A percentile compares a stretch with the other conserved stretches of the same genome.
Evolutionary conservation across 2,113 vertebrate species (phyloP).

Genomic region (Daubentonia madagascariensis): DNA sequence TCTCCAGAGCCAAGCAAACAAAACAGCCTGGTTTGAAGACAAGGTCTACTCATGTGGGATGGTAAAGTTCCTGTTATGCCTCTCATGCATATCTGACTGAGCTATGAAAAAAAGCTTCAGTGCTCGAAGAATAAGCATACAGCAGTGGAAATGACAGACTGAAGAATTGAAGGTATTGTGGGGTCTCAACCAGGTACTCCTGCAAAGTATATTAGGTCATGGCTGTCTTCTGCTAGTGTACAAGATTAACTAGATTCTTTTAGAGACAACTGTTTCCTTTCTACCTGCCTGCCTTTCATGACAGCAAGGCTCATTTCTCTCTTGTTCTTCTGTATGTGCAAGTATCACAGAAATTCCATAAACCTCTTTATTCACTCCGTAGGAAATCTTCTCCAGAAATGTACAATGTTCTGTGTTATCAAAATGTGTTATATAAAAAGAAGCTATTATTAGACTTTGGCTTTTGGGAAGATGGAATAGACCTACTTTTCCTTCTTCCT

Average conservation of each 20-base stretch:
- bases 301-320: neutral
- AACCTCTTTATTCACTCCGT: neutral
- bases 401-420: neutral
- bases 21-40: neutral
- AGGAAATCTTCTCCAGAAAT: neutral
- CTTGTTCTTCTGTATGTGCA: neutral
- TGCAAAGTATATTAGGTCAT: neutral
- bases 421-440: neutral
- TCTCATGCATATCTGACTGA: neutral
- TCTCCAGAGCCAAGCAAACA: neutral
- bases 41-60: neutral
- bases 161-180: neutral
- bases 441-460: neutral
- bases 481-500: neutral
- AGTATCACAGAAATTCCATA: neutral
- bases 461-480: neutral
- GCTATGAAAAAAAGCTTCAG: neutral
- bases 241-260: neutral
- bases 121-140: neutral
- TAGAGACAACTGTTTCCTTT: neutral
- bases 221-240: neutral
- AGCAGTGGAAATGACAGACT: neutral
- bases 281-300: neutral
- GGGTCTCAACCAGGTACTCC: neutral
- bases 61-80: neutral